A percentile compares a stretch with the other conserved stretches of the same genome.
These are phyloP conservation scores for Cylas formicarius DNA, from an alignment of 1,140 invertebrate genomes.

Conservation along the genomic window DNA sequence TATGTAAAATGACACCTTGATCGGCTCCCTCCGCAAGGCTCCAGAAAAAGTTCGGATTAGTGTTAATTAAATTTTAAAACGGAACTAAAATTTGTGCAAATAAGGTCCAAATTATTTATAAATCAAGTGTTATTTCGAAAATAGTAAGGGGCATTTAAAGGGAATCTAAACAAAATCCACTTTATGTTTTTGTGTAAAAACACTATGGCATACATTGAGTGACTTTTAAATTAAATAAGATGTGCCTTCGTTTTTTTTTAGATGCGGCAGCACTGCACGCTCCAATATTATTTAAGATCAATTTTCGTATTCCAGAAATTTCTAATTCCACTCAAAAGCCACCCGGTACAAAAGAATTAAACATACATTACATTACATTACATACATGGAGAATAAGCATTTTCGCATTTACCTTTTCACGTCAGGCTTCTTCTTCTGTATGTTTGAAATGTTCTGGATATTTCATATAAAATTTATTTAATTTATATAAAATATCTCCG, in stretches of 20 bases:
- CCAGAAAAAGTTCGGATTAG: no score
- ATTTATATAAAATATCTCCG: no score
- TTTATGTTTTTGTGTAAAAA: constrained; percentile 8
- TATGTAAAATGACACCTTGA: no score
- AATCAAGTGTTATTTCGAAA: no score
- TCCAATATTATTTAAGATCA: not conserved
- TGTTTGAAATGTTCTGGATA: constrained; percentile 14
- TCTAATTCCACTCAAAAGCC: not conserved
- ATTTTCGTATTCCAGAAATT: constrained; percentile 2
- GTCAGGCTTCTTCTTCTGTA: constrained; percentile 29
- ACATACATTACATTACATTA: no score
- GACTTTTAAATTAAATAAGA: constrained; percentile 13
- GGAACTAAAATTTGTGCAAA: no score
- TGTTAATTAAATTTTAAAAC: no score
- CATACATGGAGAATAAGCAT: constrained; percentile 29
- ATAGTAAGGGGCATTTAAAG: no score
- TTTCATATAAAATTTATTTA: constrained; percentile 4
- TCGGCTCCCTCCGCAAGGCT: no score
- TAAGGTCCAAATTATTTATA: no score
- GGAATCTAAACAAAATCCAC: no score
- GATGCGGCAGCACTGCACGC: not conserved
- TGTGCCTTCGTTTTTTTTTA: constrained; percentile 2
- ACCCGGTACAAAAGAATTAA: constrained; percentile 3
- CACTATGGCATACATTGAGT: constrained; percentile 4
- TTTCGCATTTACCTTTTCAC: constrained; percentile 2